Percentiles rank a stretch among this genome's conserved stretches.
These are phyloP conservation scores for Drosophila lutescens DNA, from an alignment of 2,888 invertebrate genomes.

Conservation along the genomic window DNA sequence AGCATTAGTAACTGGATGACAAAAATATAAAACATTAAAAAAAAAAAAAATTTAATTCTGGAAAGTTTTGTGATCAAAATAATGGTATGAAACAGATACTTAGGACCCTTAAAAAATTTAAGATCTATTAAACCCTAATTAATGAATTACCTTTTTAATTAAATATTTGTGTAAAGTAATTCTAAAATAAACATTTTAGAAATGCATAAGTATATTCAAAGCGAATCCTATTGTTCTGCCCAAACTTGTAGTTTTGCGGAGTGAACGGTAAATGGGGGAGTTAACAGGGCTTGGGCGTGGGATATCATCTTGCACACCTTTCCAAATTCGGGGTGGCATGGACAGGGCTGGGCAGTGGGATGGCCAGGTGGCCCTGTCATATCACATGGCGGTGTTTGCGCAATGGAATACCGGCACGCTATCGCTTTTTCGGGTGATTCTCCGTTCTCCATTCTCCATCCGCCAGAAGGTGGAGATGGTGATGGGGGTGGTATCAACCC, in stretches of 20 bases:
- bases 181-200: too few relatives aligned
- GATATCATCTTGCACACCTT: conserved; percentile 61
- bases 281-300: conserved; percentile 19
- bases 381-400: conserved; percentile 60
- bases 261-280: conserved; percentile 19
- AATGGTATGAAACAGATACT: too few relatives aligned
- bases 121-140: too few relatives aligned
- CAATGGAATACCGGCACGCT: conserved; percentile 64
- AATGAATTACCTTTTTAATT: too few relatives aligned
- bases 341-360: conserved; percentile 16
- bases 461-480: conserved; percentile 5
- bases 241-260: conserved; percentile 14
- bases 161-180: too few relatives aligned
- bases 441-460: conserved; percentile 17
- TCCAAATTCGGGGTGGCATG: conserved; percentile 30
- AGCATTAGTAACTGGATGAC: too few relatives aligned
- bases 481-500: conserved; percentile 5
- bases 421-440: conserved; percentile 40
- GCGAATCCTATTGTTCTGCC: neutral
- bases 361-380: conserved; percentile 48
- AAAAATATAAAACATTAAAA: too few relatives aligned
- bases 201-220: too few relatives aligned
- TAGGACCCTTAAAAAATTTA: too few relatives aligned
- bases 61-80: too few relatives aligned
- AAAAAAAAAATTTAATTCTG: too few relatives aligned